Evolutionary conservation across 2,888 invertebrate species (phyloP).

Genomic region (Patella ulyssiponensis): DNA sequence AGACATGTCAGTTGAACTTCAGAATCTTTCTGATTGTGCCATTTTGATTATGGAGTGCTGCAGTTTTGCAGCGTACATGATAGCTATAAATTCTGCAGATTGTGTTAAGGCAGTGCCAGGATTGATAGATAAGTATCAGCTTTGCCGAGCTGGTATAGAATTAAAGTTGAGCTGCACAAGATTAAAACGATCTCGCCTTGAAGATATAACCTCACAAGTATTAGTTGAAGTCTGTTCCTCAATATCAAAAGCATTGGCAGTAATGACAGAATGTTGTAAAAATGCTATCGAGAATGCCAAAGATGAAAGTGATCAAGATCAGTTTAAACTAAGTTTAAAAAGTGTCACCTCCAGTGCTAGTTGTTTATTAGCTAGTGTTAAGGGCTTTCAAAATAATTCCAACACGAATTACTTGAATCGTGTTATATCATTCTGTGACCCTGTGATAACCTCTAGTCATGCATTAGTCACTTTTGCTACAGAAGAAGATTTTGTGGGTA

Average conservation of each 20-base stretch:
- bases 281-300: conserved; percentile 55
- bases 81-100: conserved; percentile 51
- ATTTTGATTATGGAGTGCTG: conserved; percentile 64
- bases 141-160: conserved; percentile 65
- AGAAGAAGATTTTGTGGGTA: conserved; percentile 67
- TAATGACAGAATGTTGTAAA: conserved; percentile 64
- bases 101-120: conserved; percentile 55
- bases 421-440: conserved; percentile 66
- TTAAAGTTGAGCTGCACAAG: conserved; percentile 63
- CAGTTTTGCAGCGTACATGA: conserved; percentile 65
- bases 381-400: conserved; percentile 60
- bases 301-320: conserved; percentile 57
- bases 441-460: conserved; percentile 63
- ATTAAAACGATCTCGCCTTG: conserved; percentile 55
- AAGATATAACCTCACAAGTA: conserved; percentile 60
- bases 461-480: conserved; percentile 67
- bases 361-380: conserved; percentile 65
- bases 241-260: conserved; percentile 61
- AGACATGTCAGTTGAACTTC: conserved; percentile 55
- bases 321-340: conserved; percentile 67
- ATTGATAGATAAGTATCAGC: conserved; percentile 64
- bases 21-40: conserved; percentile 60
- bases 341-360: conserved; percentile 66
- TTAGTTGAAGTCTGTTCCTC: conserved; percentile 64
- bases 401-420: conserved; percentile 53